These are phyloP conservation scores for Frankliniella intonsa DNA, from an alignment of 2,888 invertebrate genomes.

Conservation along the genomic window DNA sequence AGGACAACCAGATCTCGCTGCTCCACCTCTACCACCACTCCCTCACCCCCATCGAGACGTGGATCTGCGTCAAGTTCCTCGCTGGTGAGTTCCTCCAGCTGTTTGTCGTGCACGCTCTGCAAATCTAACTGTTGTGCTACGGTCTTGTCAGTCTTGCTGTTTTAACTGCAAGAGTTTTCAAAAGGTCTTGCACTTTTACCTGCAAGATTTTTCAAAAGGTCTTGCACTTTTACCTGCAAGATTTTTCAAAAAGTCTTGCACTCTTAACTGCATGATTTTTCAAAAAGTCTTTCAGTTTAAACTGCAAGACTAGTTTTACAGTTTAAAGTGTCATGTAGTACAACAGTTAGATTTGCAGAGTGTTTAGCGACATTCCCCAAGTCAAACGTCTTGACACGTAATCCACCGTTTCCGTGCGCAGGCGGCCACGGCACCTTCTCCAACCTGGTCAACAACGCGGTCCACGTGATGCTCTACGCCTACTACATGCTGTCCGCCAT, in stretches of 20 bases:
- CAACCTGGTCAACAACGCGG: slow-evolving; percentile 77
- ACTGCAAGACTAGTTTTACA: too few relatives aligned
- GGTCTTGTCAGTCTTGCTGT: too few relatives aligned
- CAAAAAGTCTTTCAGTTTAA: too few relatives aligned
- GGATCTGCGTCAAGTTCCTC: slow-evolving; percentile 71
- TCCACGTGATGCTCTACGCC: slow-evolving; percentile 81
- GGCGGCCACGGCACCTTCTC: slow-evolving; percentile 88
- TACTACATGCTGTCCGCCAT: slow-evolving; percentile 83
- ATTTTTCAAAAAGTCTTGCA: too few relatives aligned
- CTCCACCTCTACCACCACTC: slow-evolving; percentile 83
- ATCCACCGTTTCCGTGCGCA: slow-evolving; percentile 46
- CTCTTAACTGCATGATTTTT: too few relatives aligned
- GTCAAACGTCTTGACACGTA: not conserved
- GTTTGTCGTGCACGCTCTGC: not conserved
- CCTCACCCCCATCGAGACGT: slow-evolving; percentile 69
- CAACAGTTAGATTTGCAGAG: too few relatives aligned
- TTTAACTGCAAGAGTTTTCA: too few relatives aligned
- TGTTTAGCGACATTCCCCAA: too few relatives aligned
- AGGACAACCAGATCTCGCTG: slow-evolving; percentile 77
- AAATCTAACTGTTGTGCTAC: slow-evolving; percentile 19
- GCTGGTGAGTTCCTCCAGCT: slow-evolving; percentile 53
- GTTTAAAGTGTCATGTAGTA: too few relatives aligned
- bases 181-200: too few relatives aligned
- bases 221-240: too few relatives aligned
- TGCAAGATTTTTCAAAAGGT: too few relatives aligned